phyloP scores from a whole-genome alignment of 2,113 vertebrate genomes.

The Pollimyrus isidori region DNA sequence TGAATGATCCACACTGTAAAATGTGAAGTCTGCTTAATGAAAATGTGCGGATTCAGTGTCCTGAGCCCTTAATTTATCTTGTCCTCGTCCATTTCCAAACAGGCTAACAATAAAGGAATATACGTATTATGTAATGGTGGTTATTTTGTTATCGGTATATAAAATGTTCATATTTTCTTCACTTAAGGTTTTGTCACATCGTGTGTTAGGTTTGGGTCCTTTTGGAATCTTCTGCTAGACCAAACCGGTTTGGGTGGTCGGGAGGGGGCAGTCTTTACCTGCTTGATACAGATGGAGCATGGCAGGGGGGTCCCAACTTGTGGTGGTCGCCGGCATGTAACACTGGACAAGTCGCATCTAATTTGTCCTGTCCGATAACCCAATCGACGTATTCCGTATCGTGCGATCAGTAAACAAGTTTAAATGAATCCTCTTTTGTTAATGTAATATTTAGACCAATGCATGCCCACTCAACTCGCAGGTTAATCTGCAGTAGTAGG shows the following conservation, averaged over 20 bases:
- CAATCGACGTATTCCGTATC: neutral
- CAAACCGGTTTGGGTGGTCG: neutral
- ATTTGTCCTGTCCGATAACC: neutral
- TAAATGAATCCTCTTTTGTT: neutral
- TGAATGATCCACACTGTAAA: neutral
- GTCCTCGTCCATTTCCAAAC: neutral
- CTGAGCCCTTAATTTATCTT: neutral
- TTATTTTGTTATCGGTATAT: neutral
- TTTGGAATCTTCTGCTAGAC: neutral
- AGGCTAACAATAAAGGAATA: conserved; percentile 5
- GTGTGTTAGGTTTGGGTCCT: neutral
- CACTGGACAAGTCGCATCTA: neutral
- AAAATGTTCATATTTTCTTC: neutral
- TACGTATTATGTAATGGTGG: neutral
- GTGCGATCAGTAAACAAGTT: neutral
- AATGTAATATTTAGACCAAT: neutral
- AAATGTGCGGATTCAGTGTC: neutral
- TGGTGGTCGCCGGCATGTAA: neutral
- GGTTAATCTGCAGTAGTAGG: neutral
- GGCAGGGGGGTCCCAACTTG: neutral
- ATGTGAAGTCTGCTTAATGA: neutral
- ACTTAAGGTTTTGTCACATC: neutral
- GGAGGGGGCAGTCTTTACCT: neutral
- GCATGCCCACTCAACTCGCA: neutral
- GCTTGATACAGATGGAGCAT: neutral